Conservation (phyloP, 2,113 vertebrate genomes). For the Oryzias melastigma region DNA sequence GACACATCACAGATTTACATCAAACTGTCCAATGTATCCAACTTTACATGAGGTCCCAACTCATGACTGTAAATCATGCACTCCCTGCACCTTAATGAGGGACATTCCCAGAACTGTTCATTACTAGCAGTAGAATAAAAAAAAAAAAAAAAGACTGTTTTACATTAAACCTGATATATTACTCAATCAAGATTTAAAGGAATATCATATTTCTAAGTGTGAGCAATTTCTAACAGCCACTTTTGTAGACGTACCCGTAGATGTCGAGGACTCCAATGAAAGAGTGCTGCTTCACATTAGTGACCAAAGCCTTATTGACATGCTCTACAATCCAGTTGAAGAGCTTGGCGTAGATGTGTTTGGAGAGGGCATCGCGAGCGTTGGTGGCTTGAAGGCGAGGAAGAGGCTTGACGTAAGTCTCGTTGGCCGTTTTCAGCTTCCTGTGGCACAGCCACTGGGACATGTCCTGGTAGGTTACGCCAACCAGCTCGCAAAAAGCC, state of each 20-base stretch:
- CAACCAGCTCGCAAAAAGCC: slow-evolving; percentile 93
- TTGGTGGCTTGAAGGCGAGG: slow-evolving; percentile 93
- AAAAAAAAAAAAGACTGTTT: no score
- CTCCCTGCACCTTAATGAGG: no score
- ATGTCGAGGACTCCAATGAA: slow-evolving; percentile 98
- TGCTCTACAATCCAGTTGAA: slow-evolving; percentile 98
- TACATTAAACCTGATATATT: no score
- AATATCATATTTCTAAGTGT: no score
- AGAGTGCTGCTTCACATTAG: slow-evolving; percentile 90
- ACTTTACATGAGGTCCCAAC: no score
- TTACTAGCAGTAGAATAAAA: no score
- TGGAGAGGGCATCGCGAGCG: slow-evolving; percentile 92
- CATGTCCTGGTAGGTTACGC: slow-evolving; percentile 95
- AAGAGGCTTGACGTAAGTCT: slow-evolving; percentile 95
- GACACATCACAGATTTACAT: no score
- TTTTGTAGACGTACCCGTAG: slow-evolving; percentile 82
- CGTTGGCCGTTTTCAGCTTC: slow-evolving; percentile 90
- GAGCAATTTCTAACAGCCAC: no score
- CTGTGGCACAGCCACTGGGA: slow-evolving; percentile 96
- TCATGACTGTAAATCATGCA: no score
- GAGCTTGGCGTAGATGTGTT: slow-evolving; percentile 97
- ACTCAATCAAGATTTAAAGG: no score
- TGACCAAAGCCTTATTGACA: slow-evolving; percentile 91
- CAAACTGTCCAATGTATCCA: no score
- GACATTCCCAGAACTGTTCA: no score